These are phyloP conservation scores for Corythaixoides concolor DNA, from an alignment of 2,113 vertebrate genomes.

Conservation along the genomic window DNA sequence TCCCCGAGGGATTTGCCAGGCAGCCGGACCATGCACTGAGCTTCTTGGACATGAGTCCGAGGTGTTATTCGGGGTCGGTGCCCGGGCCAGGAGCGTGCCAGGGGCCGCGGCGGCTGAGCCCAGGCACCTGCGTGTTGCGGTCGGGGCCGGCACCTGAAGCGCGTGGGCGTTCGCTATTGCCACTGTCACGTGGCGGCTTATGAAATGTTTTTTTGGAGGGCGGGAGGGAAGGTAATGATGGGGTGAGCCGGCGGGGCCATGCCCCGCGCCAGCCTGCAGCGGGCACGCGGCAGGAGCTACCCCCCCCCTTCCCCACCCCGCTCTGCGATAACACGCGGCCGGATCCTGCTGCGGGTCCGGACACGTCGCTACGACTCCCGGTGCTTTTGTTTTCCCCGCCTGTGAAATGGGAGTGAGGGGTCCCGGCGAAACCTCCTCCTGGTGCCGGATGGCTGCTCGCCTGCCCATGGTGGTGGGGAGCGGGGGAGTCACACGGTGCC, in stretches of 20 bases:
- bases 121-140: constrained; percentile 33
- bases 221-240: constrained; percentile 50
- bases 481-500: rapidly evolving
- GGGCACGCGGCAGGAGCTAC: not conserved
- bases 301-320: not conserved
- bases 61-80: not conserved
- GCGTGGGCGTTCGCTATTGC: constrained; percentile 37
- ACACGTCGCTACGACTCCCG: not conserved
- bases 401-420: constrained; percentile 2
- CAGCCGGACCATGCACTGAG: not conserved
- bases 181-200: constrained; percentile 51
- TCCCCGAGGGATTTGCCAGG: rapidly evolving
- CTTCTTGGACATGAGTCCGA: not conserved
- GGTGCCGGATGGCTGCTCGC: rapidly evolving
- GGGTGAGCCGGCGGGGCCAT: constrained; percentile 35
- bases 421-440: not conserved
- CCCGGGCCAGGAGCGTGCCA: not conserved
- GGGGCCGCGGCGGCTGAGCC: not conserved
- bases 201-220: constrained; percentile 66
- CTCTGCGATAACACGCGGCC: not conserved
- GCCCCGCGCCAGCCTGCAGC: constrained; percentile 24
- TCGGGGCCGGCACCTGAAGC: constrained; percentile 22
- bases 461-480: not conserved
- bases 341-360: constrained; percentile 31
- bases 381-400: not conserved